Evolutionary conservation across 2,888 invertebrate genomes (phyloP).

Genomic region (Tetropium fuscum): DNA sequence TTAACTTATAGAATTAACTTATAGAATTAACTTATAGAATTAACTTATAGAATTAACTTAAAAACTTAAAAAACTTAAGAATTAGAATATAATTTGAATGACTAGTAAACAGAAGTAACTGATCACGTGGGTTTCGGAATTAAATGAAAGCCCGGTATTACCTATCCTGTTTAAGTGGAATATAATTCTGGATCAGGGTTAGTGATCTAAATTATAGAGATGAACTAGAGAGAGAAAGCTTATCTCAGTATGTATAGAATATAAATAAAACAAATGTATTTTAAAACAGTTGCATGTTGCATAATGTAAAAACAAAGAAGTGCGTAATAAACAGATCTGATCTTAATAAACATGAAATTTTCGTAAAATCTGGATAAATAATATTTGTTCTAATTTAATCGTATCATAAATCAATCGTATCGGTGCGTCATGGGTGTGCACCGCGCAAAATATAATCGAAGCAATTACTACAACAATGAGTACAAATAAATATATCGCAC

Average conservation of each 20-base stretch:
- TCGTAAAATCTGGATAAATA: neutral
- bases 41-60: too few relatives aligned
- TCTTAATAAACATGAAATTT: neutral
- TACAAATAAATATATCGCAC: constrained; percentile 31
- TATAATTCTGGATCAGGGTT: too few relatives aligned
- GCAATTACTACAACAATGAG: constrained; percentile 27
- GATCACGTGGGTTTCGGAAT: too few relatives aligned
- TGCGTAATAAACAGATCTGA: constrained; percentile 1
- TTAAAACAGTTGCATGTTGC: neutral
- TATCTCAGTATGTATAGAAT: neutral
- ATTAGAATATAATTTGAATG: too few relatives aligned
- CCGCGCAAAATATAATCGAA: constrained; percentile 16
- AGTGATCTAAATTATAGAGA: too few relatives aligned
- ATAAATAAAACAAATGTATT: neutral
- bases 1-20: too few relatives aligned
- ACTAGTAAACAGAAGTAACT: too few relatives aligned
- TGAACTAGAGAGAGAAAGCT: neutral
- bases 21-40: too few relatives aligned
- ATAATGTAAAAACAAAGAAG: neutral
- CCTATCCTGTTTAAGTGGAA: too few relatives aligned
- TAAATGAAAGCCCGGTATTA: too few relatives aligned
- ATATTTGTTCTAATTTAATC: constrained; percentile 7
- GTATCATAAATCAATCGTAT: neutral
- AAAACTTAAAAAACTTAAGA: too few relatives aligned
- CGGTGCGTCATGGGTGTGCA: constrained; percentile 12